Conservation (phyloP, 2,797 vertebrate genomes). For the Menidia menidia region DNA sequence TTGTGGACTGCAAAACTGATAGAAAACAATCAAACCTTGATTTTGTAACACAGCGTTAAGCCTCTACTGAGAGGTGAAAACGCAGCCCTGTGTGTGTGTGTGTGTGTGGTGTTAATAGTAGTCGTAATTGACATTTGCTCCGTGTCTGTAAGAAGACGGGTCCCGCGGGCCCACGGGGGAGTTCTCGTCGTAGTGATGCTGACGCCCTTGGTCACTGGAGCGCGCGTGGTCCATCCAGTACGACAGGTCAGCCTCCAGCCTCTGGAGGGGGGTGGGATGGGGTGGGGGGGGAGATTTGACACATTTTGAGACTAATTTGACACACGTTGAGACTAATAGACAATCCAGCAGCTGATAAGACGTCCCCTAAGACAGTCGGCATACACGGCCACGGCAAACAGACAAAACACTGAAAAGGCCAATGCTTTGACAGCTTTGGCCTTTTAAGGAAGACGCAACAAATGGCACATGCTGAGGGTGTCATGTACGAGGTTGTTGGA, state of each 20-base stretch:
- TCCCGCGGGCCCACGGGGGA: slow-evolving; percentile 85
- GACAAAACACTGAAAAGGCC: slow-evolving; percentile 57
- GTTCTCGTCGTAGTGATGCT: slow-evolving; percentile 94
- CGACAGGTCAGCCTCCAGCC: slow-evolving; percentile 91
- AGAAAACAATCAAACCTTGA: not conserved
- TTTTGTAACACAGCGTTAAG: not conserved
- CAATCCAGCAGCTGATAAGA: slow-evolving; percentile 33
- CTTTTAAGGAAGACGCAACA: slow-evolving; percentile 46
- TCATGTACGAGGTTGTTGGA: slow-evolving; percentile 9
- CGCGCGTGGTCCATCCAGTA: slow-evolving; percentile 90
- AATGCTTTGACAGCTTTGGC: slow-evolving; percentile 55
- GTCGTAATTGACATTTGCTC: slow-evolving; percentile 93
- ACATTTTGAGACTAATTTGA: slow-evolving; percentile 21
- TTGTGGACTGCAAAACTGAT: not conserved
- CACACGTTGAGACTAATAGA: slow-evolving; percentile 12
- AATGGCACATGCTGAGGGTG: slow-evolving; percentile 23
- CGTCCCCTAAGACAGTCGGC: slow-evolving; percentile 18
- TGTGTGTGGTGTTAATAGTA: slow-evolving; percentile 85
- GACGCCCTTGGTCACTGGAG: slow-evolving; percentile 86
- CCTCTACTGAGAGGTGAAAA: not conserved
- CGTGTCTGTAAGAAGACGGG: slow-evolving; percentile 83
- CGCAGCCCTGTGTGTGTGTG: not conserved
- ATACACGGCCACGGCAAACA: slow-evolving; percentile 5
- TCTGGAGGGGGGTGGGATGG: slow-evolving; percentile 84
- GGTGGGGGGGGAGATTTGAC: not conserved